Base-by-base conservation (phyloP, 1,140 invertebrate species). In the Heliconius eleuchia region DNA sequence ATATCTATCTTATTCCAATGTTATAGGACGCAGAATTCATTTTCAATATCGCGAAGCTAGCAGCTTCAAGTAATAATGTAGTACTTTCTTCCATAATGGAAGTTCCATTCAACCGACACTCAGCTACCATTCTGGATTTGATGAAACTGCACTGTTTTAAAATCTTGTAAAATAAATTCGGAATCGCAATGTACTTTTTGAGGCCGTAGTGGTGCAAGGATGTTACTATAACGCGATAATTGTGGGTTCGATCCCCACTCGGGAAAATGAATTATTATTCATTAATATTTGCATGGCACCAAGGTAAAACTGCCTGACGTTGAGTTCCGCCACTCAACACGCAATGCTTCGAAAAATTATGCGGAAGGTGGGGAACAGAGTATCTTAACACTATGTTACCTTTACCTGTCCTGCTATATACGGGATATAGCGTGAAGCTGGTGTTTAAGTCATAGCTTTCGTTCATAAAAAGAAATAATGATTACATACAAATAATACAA, bases 51-150 rank as follows among this genome's bases (percentile, higher is more conserved):
- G 76, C 71, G 57, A 66, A 76, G 57, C 77, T 70, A 80, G 78
- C 80, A 78, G 78, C 77, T 84, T 80, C 78, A 78, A 83, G 83
- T 81, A 83, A 81, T 84, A 84, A 77, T 84, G 74, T 79, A 74
- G 72, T 72, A 79, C 60, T 77, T 77, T 78, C 76, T 80, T 57
- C 52, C 73, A 80, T 84, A 84, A 84, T 84, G 80, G 83, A 78
- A 66, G 73, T 82, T 82, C 79, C 76, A 82, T 84, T 84, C 83
- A 84, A 66, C 71, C 73, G 60, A 37, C 77, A 79, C 57, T 83
- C 79, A 27, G 75, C 46, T 73, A 76, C 75, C 74, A 78, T 83
- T 79, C 76, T 72, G 73, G 30, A 81, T 79, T 81, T 81, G 60
- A 80, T 77, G 77, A 76, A 81, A 81, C 72, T 77, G 73, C 50